A percentile compares a stretch with the other conserved stretches of the same genome.
Evolutionary conservation across 2,888 invertebrate genomes (phyloP).

Genomic region (Apamea monoglypha): DNA sequence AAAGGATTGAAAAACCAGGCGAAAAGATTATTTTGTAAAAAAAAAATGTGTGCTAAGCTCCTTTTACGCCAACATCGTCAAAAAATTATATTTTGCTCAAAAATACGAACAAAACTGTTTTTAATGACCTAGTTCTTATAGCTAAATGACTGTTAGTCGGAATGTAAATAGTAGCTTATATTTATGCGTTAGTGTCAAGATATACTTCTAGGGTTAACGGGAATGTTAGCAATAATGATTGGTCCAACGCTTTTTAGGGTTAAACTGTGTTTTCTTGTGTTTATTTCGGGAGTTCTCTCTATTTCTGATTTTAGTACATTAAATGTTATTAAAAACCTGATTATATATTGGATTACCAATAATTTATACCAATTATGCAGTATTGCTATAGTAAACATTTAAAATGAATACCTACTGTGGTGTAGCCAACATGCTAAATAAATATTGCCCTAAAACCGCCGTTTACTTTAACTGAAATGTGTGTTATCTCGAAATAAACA

Average conservation of each 20-base stretch:
- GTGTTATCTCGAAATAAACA: conserved; percentile 57
- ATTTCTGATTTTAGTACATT: background rate
- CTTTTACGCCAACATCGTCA: conserved; percentile 35
- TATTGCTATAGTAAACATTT: conserved; percentile 1
- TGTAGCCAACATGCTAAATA: conserved; percentile 12
- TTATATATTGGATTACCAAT: background rate
- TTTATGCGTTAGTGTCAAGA: conserved; percentile 79
- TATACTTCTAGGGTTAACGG: conserved; percentile 83
- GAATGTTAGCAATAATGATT: conserved; percentile 88
- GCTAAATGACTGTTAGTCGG: conserved; percentile 86
- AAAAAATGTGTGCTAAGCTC: conserved; percentile 14
- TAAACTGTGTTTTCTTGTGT: conserved; percentile 60
- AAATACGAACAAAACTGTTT: conserved; percentile 70
- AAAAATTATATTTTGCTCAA: conserved; percentile 70
- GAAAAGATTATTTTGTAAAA: background rate
- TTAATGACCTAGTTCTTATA: conserved; percentile 73
- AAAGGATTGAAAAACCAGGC: background rate
- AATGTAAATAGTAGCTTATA: conserved; percentile 88
- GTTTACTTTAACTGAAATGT: background rate
- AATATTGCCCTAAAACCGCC: background rate
- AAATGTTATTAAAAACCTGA: background rate
- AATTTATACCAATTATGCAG: background rate
- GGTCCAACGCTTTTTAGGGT: conserved; percentile 83
- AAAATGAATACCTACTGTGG: conserved; percentile 6
- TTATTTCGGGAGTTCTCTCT: conserved; percentile 51